Evolutionary conservation across 53 echinoderm and acorn worm genomes (phyloP).

Genomic region (Apostichopus leukothele): DNA sequence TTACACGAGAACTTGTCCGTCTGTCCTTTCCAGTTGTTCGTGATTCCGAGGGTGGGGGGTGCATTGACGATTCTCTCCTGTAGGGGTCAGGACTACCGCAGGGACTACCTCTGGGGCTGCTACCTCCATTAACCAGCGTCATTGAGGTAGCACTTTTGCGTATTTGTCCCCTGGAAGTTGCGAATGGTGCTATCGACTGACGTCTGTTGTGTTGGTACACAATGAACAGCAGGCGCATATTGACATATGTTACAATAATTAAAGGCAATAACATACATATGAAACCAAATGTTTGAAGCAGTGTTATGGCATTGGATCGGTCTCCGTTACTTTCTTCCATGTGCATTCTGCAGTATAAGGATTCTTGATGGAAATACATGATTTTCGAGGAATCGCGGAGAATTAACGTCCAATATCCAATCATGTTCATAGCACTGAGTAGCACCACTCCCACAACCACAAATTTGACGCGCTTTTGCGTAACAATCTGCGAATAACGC

Average conservation of each 20-base stretch:
- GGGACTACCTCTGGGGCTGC: neutral
- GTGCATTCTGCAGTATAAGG: slow-evolving; percentile 35
- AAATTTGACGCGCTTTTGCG: slow-evolving; percentile 7
- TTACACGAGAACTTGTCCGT: slow-evolving; percentile 6
- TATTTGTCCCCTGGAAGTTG: neutral
- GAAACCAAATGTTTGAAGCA: slow-evolving; percentile 37
- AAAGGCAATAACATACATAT: slow-evolving; percentile 42
- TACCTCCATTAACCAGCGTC: neutral
- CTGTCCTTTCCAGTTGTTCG: neutral
- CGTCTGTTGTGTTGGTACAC: slow-evolving; percentile 38
- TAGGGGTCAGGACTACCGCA: neutral
- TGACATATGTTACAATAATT: slow-evolving; percentile 42
- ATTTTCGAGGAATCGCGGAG: neutral
- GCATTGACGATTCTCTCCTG: neutral
- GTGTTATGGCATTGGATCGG: slow-evolving; percentile 1
- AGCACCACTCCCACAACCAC: neutral
- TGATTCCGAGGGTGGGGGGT: no score
- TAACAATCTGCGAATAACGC: slow-evolving; percentile 43
- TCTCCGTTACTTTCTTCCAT: neutral
- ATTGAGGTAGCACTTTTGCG: neutral
- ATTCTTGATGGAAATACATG: slow-evolving; percentile 37
- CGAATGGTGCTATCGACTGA: slow-evolving; percentile 30
- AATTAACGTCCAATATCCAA: slow-evolving; percentile 19
- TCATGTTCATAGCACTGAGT: slow-evolving; percentile 32
- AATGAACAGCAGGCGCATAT: slow-evolving; percentile 19